phyloP scores from a whole-genome alignment of 2,797 vertebrate genomes.

The Amniataba percoides region DNA sequence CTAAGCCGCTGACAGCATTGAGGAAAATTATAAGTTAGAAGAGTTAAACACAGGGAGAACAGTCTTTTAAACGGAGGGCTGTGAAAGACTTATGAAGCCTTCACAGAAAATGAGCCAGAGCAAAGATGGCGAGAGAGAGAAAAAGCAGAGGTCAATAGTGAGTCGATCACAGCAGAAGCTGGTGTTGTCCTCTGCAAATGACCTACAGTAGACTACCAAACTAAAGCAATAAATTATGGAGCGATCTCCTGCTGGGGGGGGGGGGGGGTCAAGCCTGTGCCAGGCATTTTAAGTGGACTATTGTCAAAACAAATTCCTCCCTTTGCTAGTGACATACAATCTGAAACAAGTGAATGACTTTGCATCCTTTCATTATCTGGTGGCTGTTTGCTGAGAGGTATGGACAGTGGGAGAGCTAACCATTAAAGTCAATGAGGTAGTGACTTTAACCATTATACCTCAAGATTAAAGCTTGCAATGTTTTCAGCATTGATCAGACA shows the following conservation, averaged over 20 bases:
- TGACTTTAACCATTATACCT: conserved; percentile 2
- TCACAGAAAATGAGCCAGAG: conserved; percentile 45
- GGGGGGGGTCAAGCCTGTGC: conserved; percentile 21
- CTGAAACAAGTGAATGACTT: conserved; percentile 27
- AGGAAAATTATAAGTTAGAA: conserved; percentile 2
- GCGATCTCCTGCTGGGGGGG: conserved; percentile 26
- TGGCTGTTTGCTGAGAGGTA: not conserved
- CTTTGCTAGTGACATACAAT: conserved; percentile 27
- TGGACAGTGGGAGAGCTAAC: not conserved
- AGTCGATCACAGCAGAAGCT: conserved; percentile 61
- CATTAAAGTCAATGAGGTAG: conserved; percentile 10
- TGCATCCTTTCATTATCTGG: conserved; percentile 23
- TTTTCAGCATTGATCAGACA: conserved; percentile 21
- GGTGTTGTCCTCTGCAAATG: conserved; percentile 61
- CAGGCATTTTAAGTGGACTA: conserved; percentile 48
- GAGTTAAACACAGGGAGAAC: conserved; percentile 10
- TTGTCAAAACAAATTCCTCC: conserved; percentile 52
- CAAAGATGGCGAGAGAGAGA: conserved; percentile 38
- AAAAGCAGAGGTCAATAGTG: conserved; percentile 62
- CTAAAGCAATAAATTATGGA: conserved; percentile 64
- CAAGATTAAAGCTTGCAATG: not conserved
- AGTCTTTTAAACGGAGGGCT: conserved; percentile 10
- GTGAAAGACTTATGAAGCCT: conserved; percentile 64
- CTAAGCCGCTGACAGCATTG: not conserved
- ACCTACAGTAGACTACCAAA: conserved; percentile 59